phyloP scores from a whole-genome alignment of 2,113 vertebrate genomes.

The Spea multiplicata region DNA sequence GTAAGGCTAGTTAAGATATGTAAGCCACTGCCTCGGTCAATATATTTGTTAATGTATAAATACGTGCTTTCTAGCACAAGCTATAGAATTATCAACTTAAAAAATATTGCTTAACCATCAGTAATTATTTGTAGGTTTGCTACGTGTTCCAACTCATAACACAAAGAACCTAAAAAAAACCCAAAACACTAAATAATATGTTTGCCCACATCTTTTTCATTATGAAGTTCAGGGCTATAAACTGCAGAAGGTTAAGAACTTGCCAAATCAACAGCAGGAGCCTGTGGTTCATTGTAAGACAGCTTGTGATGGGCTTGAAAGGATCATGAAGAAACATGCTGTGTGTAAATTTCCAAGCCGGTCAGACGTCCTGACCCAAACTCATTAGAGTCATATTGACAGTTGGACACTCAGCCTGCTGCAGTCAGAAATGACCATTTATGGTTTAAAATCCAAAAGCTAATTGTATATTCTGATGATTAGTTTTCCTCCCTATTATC shows the following conservation, averaged over 20 bases:
- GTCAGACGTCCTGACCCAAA: constrained; percentile 23
- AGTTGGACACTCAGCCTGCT: constrained; percentile 2
- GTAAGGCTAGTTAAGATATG: no score
- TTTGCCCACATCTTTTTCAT: not conserved
- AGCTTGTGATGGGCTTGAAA: constrained; percentile 21
- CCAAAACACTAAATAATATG: not conserved
- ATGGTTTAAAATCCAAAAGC: not conserved
- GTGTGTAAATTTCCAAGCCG: constrained; percentile 37
- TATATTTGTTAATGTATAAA: no score
- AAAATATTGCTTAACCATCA: no score
- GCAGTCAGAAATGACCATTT: constrained; percentile 42
- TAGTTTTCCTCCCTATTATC: no score
- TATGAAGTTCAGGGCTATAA: constrained; percentile 10
- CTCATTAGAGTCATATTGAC: constrained; percentile 42
- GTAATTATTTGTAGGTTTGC: no score
- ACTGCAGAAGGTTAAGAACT: constrained; percentile 22
- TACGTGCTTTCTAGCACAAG: no score
- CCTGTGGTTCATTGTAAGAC: constrained; percentile 40
- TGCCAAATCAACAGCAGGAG: constrained; percentile 37
- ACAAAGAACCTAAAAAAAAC: no score
- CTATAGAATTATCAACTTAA: no score
- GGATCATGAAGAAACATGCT: constrained; percentile 3
- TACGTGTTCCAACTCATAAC: no score
- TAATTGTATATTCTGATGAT: no score
- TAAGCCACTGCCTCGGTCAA: no score